Conservation (phyloP, 2,797 vertebrate genomes). For the Carcharodon carcharias region DNA sequence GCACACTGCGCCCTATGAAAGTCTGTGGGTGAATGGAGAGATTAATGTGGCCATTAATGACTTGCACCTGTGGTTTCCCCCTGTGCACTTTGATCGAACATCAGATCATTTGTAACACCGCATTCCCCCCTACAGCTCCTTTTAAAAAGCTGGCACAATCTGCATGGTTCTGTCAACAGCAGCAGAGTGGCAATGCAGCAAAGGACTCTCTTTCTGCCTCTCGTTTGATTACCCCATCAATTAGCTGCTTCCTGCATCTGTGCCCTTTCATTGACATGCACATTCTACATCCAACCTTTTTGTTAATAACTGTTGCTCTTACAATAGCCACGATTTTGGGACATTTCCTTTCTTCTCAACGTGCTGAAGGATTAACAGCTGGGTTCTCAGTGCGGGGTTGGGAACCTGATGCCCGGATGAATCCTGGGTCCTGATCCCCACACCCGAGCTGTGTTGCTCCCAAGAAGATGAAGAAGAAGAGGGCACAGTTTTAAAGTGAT, state of each 20-base stretch:
- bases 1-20: not conserved
- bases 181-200: slow-evolving; percentile 34
- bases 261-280: slow-evolving; percentile 36
- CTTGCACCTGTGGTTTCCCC: slow-evolving; percentile 50
- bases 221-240: slow-evolving; percentile 26
- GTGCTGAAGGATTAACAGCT: not conserved
- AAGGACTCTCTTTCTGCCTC: slow-evolving; percentile 5
- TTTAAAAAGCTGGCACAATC: slow-evolving; percentile 41
- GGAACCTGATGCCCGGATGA: too few species aligned
- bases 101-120: slow-evolving; percentile 50
- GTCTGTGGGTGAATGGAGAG: slow-evolving; percentile 50
- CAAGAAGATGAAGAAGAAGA: too few species aligned
- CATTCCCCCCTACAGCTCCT: slow-evolving; percentile 52
- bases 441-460: too few species aligned
- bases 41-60: slow-evolving; percentile 56
- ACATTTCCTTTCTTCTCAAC: not conserved
- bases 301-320: not conserved
- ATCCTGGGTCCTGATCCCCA: too few species aligned
- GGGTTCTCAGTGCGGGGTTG: not conserved
- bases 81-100: slow-evolving; percentile 52
- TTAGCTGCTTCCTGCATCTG: slow-evolving; percentile 30
- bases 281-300: not conserved
- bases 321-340: not conserved
- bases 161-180: slow-evolving; percentile 41
- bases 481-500: too few species aligned